Base-by-base conservation (phyloP, 1,140 invertebrate species). In the Hycleus cichorii region DNA sequence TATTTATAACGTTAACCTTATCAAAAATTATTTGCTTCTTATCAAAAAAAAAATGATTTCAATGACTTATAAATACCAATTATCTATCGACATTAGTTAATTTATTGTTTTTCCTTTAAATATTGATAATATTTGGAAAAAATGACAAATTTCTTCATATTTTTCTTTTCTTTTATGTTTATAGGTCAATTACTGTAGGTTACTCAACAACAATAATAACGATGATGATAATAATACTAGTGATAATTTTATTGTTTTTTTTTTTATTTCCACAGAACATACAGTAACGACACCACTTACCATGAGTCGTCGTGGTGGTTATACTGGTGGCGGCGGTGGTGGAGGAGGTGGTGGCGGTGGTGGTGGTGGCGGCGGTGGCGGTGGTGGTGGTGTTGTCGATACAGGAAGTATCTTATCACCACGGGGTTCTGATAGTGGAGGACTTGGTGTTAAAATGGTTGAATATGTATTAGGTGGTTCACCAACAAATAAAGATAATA, bases 381-480 rank as follows among this genome's bases (percentile, higher is more conserved):
- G 46, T 42, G 65, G 62, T 18, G 81, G 81, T 65, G 67, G 57
- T 10, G 65, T 78, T 44, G 77, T 78, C 59, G 73, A 75, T 69
- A 70, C 70, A 53, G 78, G 78, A 63, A 75, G 77, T 69, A 85
- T 87, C 60, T 72, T 88, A 46, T 86, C 84, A 2, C 88, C 88
- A 10, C 78, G 88, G 47, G 81, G 80, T 43, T 81, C 80, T 44
- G 83, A 85, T 70, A 79, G 81, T 65, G 90, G 87, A 53, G 91
- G 91, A 32, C 83, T 97, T 50, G 93, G 93, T 52, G 90, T 96
- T 50, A 97, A 97, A 80, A 97, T 98, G 93, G 40, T 42, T n/a
- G 94, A 97, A 77, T 97, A 97, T 72, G 93, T 97, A 44, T 80
- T 98, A 58, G 87, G 90, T 53, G 90, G 89, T 53, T 95, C 93